Base-by-base conservation (phyloP, 2,888 invertebrate species). In the Napeogenes inachia region DNA sequence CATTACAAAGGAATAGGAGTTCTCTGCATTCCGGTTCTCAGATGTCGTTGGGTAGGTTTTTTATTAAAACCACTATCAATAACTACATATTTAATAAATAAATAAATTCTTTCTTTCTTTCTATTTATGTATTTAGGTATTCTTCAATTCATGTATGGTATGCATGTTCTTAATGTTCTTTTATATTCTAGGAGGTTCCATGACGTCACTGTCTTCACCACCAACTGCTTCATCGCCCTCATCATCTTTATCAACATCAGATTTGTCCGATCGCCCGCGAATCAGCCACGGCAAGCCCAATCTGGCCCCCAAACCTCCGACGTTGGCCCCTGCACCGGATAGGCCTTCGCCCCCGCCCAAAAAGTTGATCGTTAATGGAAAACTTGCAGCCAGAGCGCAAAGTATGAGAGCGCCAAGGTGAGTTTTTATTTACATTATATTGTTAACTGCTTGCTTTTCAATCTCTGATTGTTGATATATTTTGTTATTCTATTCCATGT, bases 341-440 rank as follows among this genome's bases (percentile, higher is more conserved):
- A 92, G 93, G 77, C 94, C 94, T 3, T 92, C 93, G 45, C 93
- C 94, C 3, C 94, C 94, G 46, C 93, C 93, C 35, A 94, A 94
- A 81, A 94, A 93, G 65, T 81, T 93, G 13, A 82, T 91, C 58
- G 83, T 92, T 35, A 92, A 92, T 68, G 92, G 92, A 2, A 92
- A 89, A 69, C 77, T 91, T 53, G 94, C 95, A 4, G 92, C 93
- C 10, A 89, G 96, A 66, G 95, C 96, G 70, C 96, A 96, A 80
- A 96, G 96, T 81, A 95, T 97, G 95, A 92, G 95, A 81, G 92
- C 94, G 71, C 95, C 96, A 35, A 93, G 95, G 85, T 95, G 76
- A 73, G 67, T 42, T 6, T 46, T 10, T 46, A 12, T 45, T 33
- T 30, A 47, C 13, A n/a, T 35, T 42, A 42, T n/a, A 2, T 59